Evolutionary conservation across 2,113 vertebrate species (phyloP).

Genomic region (Epinephelus fuscoguttatus): DNA sequence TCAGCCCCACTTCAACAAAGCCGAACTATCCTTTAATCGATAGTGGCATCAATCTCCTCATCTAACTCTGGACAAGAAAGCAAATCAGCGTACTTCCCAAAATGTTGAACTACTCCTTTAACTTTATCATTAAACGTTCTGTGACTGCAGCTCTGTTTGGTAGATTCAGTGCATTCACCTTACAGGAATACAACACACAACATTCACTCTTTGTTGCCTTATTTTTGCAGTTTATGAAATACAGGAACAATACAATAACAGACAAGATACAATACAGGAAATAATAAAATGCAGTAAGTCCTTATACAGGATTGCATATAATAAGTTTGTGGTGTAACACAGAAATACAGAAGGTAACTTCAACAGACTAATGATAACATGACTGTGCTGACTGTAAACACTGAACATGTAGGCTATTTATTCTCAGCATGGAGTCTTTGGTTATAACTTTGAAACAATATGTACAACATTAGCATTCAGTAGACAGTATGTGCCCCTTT

Average conservation of each 20-base stretch:
- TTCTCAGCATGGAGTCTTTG: constrained; percentile 48
- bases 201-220: background rate
- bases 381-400: constrained; percentile 32
- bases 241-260: constrained; percentile 38
- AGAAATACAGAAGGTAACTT: constrained; percentile 8
- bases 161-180: background rate
- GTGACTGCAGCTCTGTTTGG: background rate
- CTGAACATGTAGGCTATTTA: constrained; percentile 32
- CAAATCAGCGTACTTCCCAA: background rate
- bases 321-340: constrained; percentile 17
- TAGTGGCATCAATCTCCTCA: too few species aligned
- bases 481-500: constrained; percentile 3
- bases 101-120: background rate
- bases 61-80: background rate
- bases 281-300: constrained; percentile 32
- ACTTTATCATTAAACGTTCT: background rate
- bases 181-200: background rate
- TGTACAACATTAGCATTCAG: constrained; percentile 35
- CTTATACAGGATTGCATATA: constrained; percentile 48
- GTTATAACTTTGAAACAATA: constrained; percentile 36
- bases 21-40: too few species aligned
- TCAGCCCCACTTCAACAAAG: too few species aligned
- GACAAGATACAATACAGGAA: constrained; percentile 31
- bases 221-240: constrained; percentile 43
- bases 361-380: constrained; percentile 14